Evolutionary conservation across 1,140 invertebrate species (phyloP), one percentile per base, ranked within the genome.

Genomic region (Bombyx mandarina): DNA sequence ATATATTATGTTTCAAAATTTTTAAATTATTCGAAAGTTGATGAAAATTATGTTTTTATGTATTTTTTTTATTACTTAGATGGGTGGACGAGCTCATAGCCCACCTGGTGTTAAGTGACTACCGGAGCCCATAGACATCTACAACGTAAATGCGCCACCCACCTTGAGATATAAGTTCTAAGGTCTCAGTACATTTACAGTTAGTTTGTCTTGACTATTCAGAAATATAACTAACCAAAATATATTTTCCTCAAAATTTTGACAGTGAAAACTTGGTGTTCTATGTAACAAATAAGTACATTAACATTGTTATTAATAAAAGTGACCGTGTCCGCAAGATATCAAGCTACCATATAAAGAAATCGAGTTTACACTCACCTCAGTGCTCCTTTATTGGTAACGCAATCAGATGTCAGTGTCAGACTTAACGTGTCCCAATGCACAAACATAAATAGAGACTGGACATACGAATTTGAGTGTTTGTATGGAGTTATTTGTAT

Each of bases 361-460:
- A 63, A 74, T 71, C 66, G 51, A 68, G 70, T 72, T 71, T 63
- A 67, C 66, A 67, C 73, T 79, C 64, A 75, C 79, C 63, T 77
- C 64, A 68, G 43, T 62, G 51, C 54, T 56, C 76, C 76, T 70
- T 78, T 69, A 75, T 69, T 69, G 74, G 77, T 55, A 68, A 73
- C 57, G 58, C 61, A 73, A 72, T 78, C 55, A 54, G 63, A 64
- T 70, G 62, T 79, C 77, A 78, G 73, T 79, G 77, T 73, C 70
- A 71, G 56, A 60, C 60, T 69, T 35, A 35, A 35, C 26, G 26
- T 35, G 26, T 35, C 26, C 26, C 26, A 35, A 35, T 47, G 12
- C 48, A n/a, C 48, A 49, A 12, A 49, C n/a, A 46, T 46, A 46
- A 35, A 35, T 35, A 35, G 26, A 35, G 26, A 35, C 26, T 35